phyloP scores from a whole-genome alignment of 2,888 invertebrate genomes.

The Coleophora flavipennella region DNA sequence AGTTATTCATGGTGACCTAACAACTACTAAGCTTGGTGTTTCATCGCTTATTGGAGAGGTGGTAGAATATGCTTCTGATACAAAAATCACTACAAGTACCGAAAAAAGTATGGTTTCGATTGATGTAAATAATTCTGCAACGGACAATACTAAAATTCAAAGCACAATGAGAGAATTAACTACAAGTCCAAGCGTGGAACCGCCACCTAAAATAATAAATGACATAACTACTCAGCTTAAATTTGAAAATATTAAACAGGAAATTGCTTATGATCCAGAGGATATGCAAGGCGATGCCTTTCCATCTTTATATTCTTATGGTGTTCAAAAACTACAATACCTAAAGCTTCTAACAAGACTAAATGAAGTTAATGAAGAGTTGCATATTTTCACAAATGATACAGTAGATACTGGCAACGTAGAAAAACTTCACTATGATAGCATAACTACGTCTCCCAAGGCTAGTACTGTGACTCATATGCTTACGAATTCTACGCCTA shows the following conservation, averaged over 20 bases:
- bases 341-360: conserved; percentile 47
- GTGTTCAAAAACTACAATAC: conserved; percentile 55
- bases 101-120: not conserved
- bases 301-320: conserved; percentile 53
- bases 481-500: conserved; percentile 12
- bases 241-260: conserved; percentile 12
- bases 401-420: conserved; percentile 32
- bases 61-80: too few species aligned
- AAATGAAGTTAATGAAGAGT: conserved; percentile 47
- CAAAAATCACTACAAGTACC: conserved; percentile 2
- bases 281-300: conserved; percentile 58
- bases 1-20: conserved; percentile 45
- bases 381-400: conserved; percentile 53
- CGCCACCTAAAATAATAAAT: conserved; percentile 23
- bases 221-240: conserved; percentile 12
- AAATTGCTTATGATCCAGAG: conserved; percentile 52
- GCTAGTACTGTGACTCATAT: conserved; percentile 18
- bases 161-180: not conserved
- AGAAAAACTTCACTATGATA: conserved; percentile 46
- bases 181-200: conserved; percentile 14
- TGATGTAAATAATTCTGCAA: not conserved
- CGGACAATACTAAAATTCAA: not conserved
- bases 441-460: conserved; percentile 22
- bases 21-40: conserved; percentile 24
- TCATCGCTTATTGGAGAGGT: conserved; percentile 1